Percentiles rank a stretch among this genome's conserved stretches.
These are phyloP conservation scores for Diarsia rubi DNA, from an alignment of 2,888 invertebrate species.

Conservation along the genomic window DNA sequence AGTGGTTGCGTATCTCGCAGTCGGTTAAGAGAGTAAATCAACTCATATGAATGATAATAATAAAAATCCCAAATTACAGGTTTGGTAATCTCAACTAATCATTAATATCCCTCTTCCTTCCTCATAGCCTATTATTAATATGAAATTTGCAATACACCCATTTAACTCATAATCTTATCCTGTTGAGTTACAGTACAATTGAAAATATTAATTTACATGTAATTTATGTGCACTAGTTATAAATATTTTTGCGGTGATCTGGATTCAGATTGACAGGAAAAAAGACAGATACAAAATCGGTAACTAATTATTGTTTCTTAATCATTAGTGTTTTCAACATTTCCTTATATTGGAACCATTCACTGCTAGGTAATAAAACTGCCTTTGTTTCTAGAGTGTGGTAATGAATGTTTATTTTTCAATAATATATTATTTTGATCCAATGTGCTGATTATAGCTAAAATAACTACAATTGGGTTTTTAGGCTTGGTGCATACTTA, in stretches of 20 bases:
- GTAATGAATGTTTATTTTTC: neutral
- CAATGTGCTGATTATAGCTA: neutral
- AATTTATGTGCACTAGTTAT: neutral
- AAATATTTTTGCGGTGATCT: neutral
- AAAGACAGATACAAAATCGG: neutral
- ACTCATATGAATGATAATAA: neutral
- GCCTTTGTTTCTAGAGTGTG: too few species aligned
- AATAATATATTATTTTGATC: neutral
- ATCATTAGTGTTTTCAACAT: too few species aligned
- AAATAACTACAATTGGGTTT: neutral
- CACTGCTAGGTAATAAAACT: too few species aligned
- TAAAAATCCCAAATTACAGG: neutral
- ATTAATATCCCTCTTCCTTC: constrained; percentile 3
- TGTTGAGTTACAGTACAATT: too few species aligned
- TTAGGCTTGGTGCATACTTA: neutral
- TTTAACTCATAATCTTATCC: neutral
- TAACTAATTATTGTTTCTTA: too few species aligned
- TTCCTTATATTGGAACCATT: too few species aligned
- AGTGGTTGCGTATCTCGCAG: too few species aligned
- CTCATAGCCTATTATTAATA: neutral
- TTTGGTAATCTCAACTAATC: neutral
- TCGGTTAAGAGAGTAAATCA: too few species aligned
- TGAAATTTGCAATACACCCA: neutral
- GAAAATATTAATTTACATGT: neutral
- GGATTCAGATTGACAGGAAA: neutral